A percentile compares a stretch with the other conserved stretches of the same genome.
Evolutionary conservation across 2,888 invertebrate species (phyloP).

Genomic region (Machimus atricapillus): DNA sequence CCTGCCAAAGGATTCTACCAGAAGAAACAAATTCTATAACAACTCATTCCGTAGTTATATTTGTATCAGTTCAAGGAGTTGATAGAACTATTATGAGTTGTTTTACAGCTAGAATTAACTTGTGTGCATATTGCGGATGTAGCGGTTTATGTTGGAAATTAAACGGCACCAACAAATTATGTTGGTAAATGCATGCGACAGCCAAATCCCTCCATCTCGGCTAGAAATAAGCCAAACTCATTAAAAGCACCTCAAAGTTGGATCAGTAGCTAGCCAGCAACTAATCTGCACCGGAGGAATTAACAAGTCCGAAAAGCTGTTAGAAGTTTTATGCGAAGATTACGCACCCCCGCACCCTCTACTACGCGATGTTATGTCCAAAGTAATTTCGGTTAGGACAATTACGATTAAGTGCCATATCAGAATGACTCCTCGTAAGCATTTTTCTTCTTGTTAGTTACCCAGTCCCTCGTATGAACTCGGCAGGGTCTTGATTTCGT

Average conservation of each 20-base stretch:
- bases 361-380: neutral
- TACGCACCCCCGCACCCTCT: conserved; percentile 12
- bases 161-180: neutral
- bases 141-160: neutral
- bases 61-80: neutral
- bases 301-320: conserved; percentile 4
- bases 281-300: conserved; percentile 25
- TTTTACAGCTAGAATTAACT: neutral
- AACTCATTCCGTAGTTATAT: neutral
- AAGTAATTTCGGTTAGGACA: conserved; percentile 11
- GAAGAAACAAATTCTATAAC: neutral
- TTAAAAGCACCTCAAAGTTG: conserved; percentile 42
- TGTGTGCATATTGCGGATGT: neutral
- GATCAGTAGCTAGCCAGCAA: conserved; percentile 21
- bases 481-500: neutral
- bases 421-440: conserved; percentile 39
- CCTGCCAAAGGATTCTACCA: too few species aligned
- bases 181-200: neutral
- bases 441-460: conserved; percentile 20
- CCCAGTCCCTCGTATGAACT: neutral
- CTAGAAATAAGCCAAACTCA: conserved; percentile 24
- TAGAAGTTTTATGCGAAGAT: conserved; percentile 39
- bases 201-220: neutral
- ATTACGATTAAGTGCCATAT: conserved; percentile 44
- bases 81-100: neutral